Evolutionary conservation across 2,113 vertebrate species (phyloP), one percentile per base, ranked within the genome.

Genomic region (Lophius piscatorius): DNA sequence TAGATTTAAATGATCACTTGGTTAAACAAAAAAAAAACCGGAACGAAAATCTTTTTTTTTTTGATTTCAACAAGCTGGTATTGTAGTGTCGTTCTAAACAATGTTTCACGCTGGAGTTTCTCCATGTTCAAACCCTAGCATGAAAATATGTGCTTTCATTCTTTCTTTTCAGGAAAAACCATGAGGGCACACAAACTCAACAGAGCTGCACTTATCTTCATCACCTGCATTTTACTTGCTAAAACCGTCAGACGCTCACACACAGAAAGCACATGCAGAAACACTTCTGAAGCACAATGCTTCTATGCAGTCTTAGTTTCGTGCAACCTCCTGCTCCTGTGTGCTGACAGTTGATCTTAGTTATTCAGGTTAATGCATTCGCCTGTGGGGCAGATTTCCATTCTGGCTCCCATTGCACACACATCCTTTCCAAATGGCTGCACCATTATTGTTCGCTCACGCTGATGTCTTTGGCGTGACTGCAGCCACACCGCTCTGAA

Each of bases 331-430:
- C 67, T 58, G 74, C 69, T 28, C 34, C 63, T 57, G 73, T 50
- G 65, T 47, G 69, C 66, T 34, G 52, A 61, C 56, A 65, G 75
- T 47, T 54, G 63, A 74, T 69, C 74, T 85, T 73, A 75, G 78
- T 81, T 85, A 87, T 87, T 84, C 82, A 86, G 78, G 88, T 88
- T 88, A 80, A 88, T 85, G 74, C 20, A 5, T 83, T 84, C 14
- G 68, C 65, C 84, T 71, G 63, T 58, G 71, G 77, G 84, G 61
- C 65, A 68, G 69, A 76, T 78, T 81, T 80, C 74, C 78, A 80
- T 80, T 78, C 79, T 73, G 72, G 46, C 62, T 83, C 67, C 35
- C 49, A 34, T 34, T 59, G 65, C 68, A 47, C 63, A 76, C 69
- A 59, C 67, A 73, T 76, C 71, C 63, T 73, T 61, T 66, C 68